Base-by-base conservation (phyloP, 2,113 vertebrate genomes). In the Equus przewalskii region DNA sequence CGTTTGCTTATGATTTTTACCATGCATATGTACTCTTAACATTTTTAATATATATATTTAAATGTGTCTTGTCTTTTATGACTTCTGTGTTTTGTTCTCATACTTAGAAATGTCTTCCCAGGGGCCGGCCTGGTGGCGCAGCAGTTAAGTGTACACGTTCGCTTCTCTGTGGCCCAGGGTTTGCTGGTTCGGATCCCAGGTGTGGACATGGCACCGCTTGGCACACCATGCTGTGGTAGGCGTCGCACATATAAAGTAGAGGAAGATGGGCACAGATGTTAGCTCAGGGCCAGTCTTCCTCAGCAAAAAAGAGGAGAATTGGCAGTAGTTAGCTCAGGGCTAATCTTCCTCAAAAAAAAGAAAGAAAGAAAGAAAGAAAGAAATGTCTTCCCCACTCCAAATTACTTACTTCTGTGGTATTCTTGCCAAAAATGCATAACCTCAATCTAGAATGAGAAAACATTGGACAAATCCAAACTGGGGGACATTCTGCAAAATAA, bases 21-120 rank as follows among this genome's bases (percentile, higher is more conserved):
- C 67, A 73, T 33, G 46, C 30, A 80, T 64, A 41, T 41, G 36
- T 41, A 58, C 54, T 64, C 81, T 83, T 78, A 72, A 70, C 84
- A 56, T 65, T 72, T 69, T 72, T 36, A 83, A 64, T 83, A 54
- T 11, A 54, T 11, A 44, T 26, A 41, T 82, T 62, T 82, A 58
- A 76, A 87, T 94, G 56, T 80, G 2, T 36, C 60, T 79, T 93
- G 49, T 67, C 58, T 67, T 90, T 94, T 58, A 36, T 62, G 83
- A 64, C 44, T 89, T 87, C 58, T 49, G 56, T 44, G 69, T 89
- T 85, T 96, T 94, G 64, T 65, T 65, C 24, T 73, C 69, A 60
- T 79, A 80, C 51, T 80, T 62, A 86, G 80, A 78, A 83, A 83
- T 46, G 41, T 89, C 90, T 78, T 75, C 56, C 30, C 10, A 41